A percentile compares a stretch with the other conserved stretches of the same genome.
Evolutionary conservation across 1,140 invertebrate genomes (phyloP).

Genomic region (Acromyrmex echinatior): DNA sequence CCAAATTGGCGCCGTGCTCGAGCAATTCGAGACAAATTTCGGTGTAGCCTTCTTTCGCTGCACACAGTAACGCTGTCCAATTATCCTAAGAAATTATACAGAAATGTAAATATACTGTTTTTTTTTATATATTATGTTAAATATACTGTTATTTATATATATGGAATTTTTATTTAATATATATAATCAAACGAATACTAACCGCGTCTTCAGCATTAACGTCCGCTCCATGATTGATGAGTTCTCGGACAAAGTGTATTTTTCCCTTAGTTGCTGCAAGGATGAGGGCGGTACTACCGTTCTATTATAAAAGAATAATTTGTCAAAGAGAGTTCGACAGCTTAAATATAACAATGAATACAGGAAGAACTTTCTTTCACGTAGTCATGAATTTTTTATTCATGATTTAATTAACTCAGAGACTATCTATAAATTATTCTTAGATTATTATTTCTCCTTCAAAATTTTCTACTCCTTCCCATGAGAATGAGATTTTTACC

Average conservation of each 20-base stretch:
- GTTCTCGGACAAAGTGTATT: conserved; percentile 92
- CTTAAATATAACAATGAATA: background rate
- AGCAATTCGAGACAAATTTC: conserved; percentile 94
- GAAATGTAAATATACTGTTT: background rate
- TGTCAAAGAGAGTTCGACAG: background rate
- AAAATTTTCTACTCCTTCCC: background rate
- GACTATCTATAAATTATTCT: background rate
- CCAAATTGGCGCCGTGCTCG: conserved; percentile 94
- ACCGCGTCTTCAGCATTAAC: conserved; percentile 95
- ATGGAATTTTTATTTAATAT: conserved; percentile 1
- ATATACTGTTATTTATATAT: no score
- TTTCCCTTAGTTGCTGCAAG: conserved; percentile 94
- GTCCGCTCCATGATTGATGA: conserved; percentile 95
- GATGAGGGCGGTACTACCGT: conserved; percentile 97
- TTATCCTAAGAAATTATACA: conserved; percentile 90
- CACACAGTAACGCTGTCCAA: conserved; percentile 96
- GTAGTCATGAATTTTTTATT: background rate
- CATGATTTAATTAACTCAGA: background rate
- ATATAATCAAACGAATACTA: conserved; percentile 74
- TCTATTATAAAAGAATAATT: conserved; percentile 87
- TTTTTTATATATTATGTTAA: no score
- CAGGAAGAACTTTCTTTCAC: background rate
- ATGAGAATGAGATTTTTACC: background rate
- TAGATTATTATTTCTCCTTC: background rate
- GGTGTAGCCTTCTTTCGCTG: conserved; percentile 95